Percentiles rank a stretch among this genome's conserved stretches.
Evolutionary conservation across 2,888 invertebrate species (phyloP).

Genomic region (Pachymerium ferrugineum): DNA sequence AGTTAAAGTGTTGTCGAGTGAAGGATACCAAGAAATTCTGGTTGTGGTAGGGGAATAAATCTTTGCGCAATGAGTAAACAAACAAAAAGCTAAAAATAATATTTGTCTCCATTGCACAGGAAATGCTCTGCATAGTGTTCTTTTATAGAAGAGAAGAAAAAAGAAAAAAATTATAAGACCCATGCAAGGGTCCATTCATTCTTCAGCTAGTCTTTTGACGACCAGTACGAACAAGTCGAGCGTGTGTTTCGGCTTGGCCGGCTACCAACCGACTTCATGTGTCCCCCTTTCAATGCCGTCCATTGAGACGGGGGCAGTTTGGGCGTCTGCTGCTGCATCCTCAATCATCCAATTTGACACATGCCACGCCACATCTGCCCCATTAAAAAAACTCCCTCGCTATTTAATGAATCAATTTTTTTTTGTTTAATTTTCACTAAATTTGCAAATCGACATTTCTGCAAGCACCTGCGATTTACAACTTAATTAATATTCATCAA

Average conservation of each 20-base stretch:
- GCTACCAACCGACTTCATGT: neutral
- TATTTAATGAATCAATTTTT: no score
- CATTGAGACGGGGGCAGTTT: neutral
- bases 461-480: neutral
- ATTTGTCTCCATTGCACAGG: neutral
- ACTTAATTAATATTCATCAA: neutral
- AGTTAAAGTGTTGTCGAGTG: neutral
- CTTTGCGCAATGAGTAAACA: neutral
- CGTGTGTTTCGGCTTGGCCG: conserved; percentile 3
- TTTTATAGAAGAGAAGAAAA: neutral
- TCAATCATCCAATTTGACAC: conserved; percentile 6
- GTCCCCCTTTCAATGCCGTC: neutral
- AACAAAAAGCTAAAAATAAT: neutral
- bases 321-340: no score
- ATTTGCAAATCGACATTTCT: neutral
- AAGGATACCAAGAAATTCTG: neutral
- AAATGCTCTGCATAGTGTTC: neutral
- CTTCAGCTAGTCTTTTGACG: neutral
- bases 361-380: neutral
- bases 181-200: neutral
- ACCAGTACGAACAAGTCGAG: neutral
- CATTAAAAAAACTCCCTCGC: no score
- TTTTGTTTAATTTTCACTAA: neutral
- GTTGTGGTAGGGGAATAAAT: neutral
- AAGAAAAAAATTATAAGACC: neutral